Percentiles rank a stretch among this genome's conserved stretches.
phyloP scores from a whole-genome alignment of 30 jellyfish, hydroid and myxozoan species.

The Cassiopea andromeda region DNA sequence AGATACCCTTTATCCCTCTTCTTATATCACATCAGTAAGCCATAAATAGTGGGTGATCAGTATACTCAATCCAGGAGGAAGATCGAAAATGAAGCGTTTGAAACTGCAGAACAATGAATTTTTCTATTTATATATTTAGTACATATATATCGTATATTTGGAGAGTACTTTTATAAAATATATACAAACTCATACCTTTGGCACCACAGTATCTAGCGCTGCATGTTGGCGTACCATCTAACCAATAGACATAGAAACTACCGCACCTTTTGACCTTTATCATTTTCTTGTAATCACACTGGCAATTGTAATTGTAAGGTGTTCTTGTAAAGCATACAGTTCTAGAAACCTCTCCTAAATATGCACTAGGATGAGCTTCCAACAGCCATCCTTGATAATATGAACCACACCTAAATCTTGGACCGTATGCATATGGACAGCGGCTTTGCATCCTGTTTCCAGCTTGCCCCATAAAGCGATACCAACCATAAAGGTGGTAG shows the following conservation, averaged over 20 bases:
- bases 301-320: slow-evolving; percentile 8
- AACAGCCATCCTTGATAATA: slow-evolving; percentile 66
- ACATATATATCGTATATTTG: too few relatives aligned
- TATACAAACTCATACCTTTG: slow-evolving; percentile 24
- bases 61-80: too few relatives aligned
- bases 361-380: not conserved
- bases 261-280: slow-evolving; percentile 46
- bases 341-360: slow-evolving; percentile 28
- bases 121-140: too few relatives aligned
- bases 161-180: too few relatives aligned
- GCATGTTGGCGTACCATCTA: slow-evolving; percentile 31
- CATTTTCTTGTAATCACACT: slow-evolving; percentile 9
- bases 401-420: slow-evolving; percentile 73
- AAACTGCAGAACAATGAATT: too few relatives aligned
- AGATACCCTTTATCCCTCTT: too few relatives aligned
- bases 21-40: too few relatives aligned
- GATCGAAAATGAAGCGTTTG: too few relatives aligned
- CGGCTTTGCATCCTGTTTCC: slow-evolving; percentile 28
- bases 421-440: slow-evolving; percentile 42
- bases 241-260: slow-evolving; percentile 13
- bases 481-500: slow-evolving; percentile 36
- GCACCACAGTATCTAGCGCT: slow-evolving; percentile 41
- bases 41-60: too few relatives aligned
- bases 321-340: slow-evolving; percentile 42
- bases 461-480: slow-evolving; percentile 47